A percentile compares a stretch with the other conserved stretches of the same genome.
Conservation (phyloP, 2,113 vertebrate species). For the Tamias sibiricus region DNA sequence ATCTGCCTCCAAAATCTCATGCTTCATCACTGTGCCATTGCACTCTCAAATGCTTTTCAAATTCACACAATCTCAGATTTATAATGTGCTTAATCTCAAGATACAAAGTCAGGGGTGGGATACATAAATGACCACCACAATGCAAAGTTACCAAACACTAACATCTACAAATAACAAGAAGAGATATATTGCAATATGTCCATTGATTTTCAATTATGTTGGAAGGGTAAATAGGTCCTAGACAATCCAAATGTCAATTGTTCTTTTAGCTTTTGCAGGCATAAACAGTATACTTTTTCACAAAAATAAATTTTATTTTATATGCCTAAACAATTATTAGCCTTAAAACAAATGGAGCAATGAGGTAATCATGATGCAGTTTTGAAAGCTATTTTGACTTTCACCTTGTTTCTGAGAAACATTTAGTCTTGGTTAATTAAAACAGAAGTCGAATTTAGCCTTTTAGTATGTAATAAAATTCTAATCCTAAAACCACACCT, state of each 20-base stretch:
- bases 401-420: conserved; percentile 9
- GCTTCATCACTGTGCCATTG: not conserved
- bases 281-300: conserved; percentile 10
- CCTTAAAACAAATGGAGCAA: not conserved
- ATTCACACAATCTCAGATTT: not conserved
- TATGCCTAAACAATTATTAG: not conserved
- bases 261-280: not conserved
- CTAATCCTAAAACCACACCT: conserved; percentile 49
- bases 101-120: not conserved
- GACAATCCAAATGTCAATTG: conserved; percentile 3
- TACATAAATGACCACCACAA: not conserved
- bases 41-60: not conserved
- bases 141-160: not conserved
- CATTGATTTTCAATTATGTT: not conserved
- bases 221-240: not conserved
- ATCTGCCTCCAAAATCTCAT: not conserved
- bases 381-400: conserved; percentile 46
- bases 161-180: conserved; percentile 8
- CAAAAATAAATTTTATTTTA: not conserved
- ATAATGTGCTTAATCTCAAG: not conserved
- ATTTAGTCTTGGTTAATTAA: conserved; percentile 31
- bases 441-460: conserved; percentile 40
- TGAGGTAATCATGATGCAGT: conserved; percentile 20
- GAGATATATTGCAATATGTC: not conserved
- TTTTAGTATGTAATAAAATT: conserved; percentile 53